Evolutionary conservation across 2,113 vertebrate genomes (phyloP), one percentile per base, ranked within the genome.

Genomic region (Suricata suricatta): DNA sequence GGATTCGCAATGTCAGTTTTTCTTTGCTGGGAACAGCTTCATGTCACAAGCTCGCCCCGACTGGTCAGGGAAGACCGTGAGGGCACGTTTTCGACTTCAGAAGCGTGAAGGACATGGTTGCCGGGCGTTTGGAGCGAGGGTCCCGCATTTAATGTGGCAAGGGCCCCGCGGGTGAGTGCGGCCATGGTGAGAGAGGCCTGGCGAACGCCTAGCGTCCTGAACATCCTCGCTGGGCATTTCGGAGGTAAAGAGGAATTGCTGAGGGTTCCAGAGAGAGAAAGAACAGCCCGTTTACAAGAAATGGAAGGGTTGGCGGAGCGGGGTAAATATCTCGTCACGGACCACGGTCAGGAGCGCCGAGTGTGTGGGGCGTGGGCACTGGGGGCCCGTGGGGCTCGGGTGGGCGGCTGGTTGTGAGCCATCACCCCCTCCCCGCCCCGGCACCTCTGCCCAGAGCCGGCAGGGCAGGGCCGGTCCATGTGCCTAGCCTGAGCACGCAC

Each of bases 141-240:
- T 1, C 47, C 2, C 2, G 0, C 2, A 1, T 57, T 64, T 23
- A n/a, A 27, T 44, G 81, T 63, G n/a, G 47, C n/a, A 8, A 0
- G 0, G 2, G 7, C 5, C 10, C 82, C 71, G 6, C 2, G 29
- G 23, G 66, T 68, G 23, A 90, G 54, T 16, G 1, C 0, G 2
- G 27, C 5, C 19, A 19, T 57, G 13, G 54, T 31, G 63, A 50
- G 33, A 80, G 41, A 33, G 3, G 2, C 25, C 29, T 4, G 50
- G 33, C 44, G 72, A 41, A 66, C 25, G 83, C 90, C 52, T 2
- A 74, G 66, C 50, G 79, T 14, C 52, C 81, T 50, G 3, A 14
- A 76, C 83, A 71, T 21, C 52, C 29, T 64, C 47, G 8, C 35
- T 93, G 66, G 64, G 38, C 81, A 69, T 33, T 85, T 81, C 35